Percentiles rank a stretch among this genome's conserved stretches.
phyloP scores from a whole-genome alignment of 2,113 vertebrate genomes.

The Paracanthobrama guichenoti region DNA sequence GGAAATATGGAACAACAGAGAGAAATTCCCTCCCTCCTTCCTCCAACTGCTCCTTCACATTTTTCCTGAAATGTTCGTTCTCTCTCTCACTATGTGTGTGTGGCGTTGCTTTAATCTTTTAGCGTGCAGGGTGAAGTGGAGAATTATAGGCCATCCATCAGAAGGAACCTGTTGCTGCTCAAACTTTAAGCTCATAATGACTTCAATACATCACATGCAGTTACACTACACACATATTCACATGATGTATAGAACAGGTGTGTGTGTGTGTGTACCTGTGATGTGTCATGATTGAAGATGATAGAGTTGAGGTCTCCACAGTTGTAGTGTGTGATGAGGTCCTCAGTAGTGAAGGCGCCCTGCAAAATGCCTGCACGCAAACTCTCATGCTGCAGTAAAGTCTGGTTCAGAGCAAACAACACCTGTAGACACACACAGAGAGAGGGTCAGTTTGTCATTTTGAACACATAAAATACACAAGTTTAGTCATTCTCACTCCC shows the following conservation, averaged over 20 bases:
- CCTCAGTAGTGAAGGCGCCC: constrained; percentile 83
- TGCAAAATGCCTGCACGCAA: constrained; percentile 84
- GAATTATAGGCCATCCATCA: constrained; percentile 36
- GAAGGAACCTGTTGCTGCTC: constrained; percentile 25
- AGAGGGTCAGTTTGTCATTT: not conserved
- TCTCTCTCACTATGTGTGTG: constrained; percentile 11
- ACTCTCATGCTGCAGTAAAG: constrained; percentile 84
- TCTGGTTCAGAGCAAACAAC: constrained; percentile 88
- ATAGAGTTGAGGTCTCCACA: constrained; percentile 86
- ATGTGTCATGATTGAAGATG: constrained; percentile 88
- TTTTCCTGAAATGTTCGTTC: not conserved
- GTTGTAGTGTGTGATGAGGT: constrained; percentile 90
- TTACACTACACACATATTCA: not conserved
- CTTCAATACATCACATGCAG: constrained; percentile 31
- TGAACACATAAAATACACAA: constrained; percentile 11
- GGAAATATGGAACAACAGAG: constrained; percentile 68
- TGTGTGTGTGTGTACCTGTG: constrained; percentile 74
- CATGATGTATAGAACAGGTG: not conserved
- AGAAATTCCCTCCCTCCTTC: constrained; percentile 60
- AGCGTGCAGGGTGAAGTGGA: not conserved
- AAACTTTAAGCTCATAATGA: constrained; percentile 38
- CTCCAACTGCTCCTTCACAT: not conserved
- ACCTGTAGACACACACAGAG: constrained; percentile 69
- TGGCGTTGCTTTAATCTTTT: constrained; percentile 25
- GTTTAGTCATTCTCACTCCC: not conserved